These are phyloP conservation scores for Mirounga angustirostris DNA, from an alignment of 2,113 vertebrate species.

Conservation along the genomic window DNA sequence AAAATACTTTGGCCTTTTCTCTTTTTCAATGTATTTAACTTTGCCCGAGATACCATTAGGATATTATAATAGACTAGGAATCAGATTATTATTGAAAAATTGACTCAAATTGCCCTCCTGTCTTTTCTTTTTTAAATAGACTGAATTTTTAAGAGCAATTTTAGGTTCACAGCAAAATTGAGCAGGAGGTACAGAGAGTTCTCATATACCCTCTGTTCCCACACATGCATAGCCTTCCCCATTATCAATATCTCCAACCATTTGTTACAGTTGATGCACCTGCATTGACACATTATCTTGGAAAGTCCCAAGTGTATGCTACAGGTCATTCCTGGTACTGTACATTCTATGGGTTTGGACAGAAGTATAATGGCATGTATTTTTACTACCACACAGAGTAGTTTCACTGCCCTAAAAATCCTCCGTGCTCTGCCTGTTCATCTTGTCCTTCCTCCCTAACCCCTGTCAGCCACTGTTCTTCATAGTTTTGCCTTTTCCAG, in stretches of 20 bases:
- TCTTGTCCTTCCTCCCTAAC: not conserved
- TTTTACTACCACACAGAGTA: not conserved
- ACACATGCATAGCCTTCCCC: not conserved
- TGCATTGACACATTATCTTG: not conserved
- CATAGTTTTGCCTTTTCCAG: not conserved
- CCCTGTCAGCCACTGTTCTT: not conserved
- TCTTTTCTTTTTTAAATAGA: not conserved
- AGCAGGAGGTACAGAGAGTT: not conserved
- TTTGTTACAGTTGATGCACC: not conserved
- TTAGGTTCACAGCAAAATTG: not conserved
- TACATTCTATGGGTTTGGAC: not conserved
- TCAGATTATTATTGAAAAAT: constrained; percentile 1
- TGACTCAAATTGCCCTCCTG: not conserved
- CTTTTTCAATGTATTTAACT: constrained; percentile 24
- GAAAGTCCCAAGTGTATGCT: not conserved
- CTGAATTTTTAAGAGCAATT: not conserved
- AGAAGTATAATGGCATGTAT: not conserved
- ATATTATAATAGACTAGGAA: not conserved
- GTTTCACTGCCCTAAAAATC: not conserved
- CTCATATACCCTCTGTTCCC: not conserved
- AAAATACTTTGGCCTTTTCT: not conserved
- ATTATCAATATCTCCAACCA: not conserved
- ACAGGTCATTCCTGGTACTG: not conserved
- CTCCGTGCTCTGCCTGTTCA: not conserved
- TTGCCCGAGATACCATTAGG: not conserved